phyloP scores from a whole-genome alignment of 2,888 invertebrate species.

The Eupithecia dodoneata region DNA sequence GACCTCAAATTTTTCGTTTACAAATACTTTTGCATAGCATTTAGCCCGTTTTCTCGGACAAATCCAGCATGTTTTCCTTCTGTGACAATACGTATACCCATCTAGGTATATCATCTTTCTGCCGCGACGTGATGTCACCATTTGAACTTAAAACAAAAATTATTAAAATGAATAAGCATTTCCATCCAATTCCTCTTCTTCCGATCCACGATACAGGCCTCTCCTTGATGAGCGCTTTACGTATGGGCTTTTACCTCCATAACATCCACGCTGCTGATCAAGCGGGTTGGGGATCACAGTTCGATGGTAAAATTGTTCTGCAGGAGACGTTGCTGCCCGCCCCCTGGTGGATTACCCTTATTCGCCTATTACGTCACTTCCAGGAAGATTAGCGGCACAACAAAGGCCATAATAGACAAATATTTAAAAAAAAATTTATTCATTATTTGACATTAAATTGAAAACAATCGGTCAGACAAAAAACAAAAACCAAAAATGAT shows the following conservation, averaged over 20 bases:
- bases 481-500: too few relatives aligned
- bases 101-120: conserved; percentile 13
- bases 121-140: conserved; percentile 1
- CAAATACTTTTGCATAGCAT: conserved; percentile 14
- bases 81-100: conserved; percentile 14
- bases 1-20: conserved; percentile 15
- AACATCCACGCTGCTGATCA: background rate
- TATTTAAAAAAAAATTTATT: too few relatives aligned
- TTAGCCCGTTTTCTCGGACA: conserved; percentile 22
- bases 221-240: background rate
- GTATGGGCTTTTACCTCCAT: background rate
- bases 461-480: too few relatives aligned
- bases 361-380: too few relatives aligned
- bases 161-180: background rate
- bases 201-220: background rate
- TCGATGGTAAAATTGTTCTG: too few relatives aligned
- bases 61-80: conserved; percentile 1
- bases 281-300: too few relatives aligned
- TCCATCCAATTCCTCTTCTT: background rate
- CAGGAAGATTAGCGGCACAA: too few relatives aligned
- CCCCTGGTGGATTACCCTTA: too few relatives aligned
- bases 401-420: too few relatives aligned
- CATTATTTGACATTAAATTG: too few relatives aligned
- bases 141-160: conserved; percentile 2
- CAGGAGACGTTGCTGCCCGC: too few relatives aligned